Evolutionary conservation across 2,888 invertebrate genomes (phyloP), one percentile per base, ranked within the genome.

Genomic region (Margaritifera margaritifera): DNA sequence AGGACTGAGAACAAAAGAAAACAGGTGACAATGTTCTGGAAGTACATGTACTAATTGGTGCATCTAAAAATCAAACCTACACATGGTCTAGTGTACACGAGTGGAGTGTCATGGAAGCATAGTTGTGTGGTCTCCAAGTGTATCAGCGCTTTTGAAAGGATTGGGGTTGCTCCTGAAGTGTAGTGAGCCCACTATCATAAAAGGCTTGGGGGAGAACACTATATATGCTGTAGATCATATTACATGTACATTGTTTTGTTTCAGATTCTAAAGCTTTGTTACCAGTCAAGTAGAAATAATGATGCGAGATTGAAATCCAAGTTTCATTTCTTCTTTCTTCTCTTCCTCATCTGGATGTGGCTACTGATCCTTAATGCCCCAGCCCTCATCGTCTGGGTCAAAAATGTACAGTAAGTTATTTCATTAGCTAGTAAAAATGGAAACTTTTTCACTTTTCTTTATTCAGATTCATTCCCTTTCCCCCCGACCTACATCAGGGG

Each of bases 321-420:
- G 51, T 81, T 74, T 64, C 71, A 79, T 64, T 73, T 78, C 31
- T 77, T 68, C 64, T 65, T 76, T 58, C 65, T 75, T 24, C 22
- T 81, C 27, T 72, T 80, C 19, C 72, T 81, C 56, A 24, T 81
- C 20, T 77, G 75, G 71, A 74, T 83, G 73, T 81, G 81, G 81
- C 63, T 79, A 11, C 55, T 78, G 5, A 61, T 74, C 18, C 64
- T 81, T 11, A 81, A 79, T 62, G 58, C 77, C 31, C 80, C 82
- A 8, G 68, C 79, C 51, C 62, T 80, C 19, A 62, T 82, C 22
- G 74, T 80, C 15, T 80, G 80, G 78, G 77, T 72, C 18, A 81
- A 78, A 65, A 72, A 75, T 65, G 61, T 81, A 50, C 59, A 71
- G 82, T 83, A 70, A 71, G 81, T 74, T 22, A 8, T 18, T 50